Conservation (phyloP, 2,888 invertebrate species). For the Eucera pruinosa region DNA sequence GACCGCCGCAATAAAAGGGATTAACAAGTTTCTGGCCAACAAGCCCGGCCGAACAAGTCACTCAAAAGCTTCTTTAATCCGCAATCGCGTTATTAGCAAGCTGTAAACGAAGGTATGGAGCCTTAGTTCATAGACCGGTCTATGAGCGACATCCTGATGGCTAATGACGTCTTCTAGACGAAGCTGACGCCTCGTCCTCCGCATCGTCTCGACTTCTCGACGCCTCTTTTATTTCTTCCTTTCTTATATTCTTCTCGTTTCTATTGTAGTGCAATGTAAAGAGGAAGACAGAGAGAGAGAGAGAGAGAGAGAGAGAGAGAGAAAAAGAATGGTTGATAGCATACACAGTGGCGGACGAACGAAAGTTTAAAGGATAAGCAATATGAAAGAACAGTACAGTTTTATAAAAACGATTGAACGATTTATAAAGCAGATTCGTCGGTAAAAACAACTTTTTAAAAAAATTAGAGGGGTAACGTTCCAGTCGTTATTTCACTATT, state of each 20-base stretch:
- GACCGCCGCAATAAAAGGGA: conserved; percentile 48
- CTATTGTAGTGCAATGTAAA: too few relatives aligned
- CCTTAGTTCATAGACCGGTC: too few relatives aligned
- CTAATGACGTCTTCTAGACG: conserved; percentile 23
- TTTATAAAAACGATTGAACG: too few relatives aligned
- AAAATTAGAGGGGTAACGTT: too few relatives aligned
- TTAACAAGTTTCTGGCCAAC: conserved; percentile 24
- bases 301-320: too few relatives aligned
- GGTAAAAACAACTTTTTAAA: too few relatives aligned
- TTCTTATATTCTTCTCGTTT: neutral
- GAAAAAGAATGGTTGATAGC: neutral
- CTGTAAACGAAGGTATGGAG: conserved; percentile 17
- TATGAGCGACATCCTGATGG: neutral
- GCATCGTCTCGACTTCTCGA: conserved; percentile 9
- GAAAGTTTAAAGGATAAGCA: too few relatives aligned
- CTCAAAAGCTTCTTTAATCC: conserved; percentile 40
- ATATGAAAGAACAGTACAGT: too few relatives aligned
- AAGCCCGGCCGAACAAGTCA: conserved; percentile 30
- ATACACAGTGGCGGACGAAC: too few relatives aligned
- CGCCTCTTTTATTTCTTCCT: neutral
- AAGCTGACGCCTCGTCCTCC: neutral
- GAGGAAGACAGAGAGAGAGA: too few relatives aligned
- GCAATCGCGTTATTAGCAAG: conserved; percentile 33
- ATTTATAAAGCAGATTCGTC: too few relatives aligned
- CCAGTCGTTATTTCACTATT: too few relatives aligned